A percentile compares a stretch with the other conserved stretches of the same genome.
Conservation (phyloP, 2,797 vertebrate species). For the Synaphobranchus kaupii region DNA sequence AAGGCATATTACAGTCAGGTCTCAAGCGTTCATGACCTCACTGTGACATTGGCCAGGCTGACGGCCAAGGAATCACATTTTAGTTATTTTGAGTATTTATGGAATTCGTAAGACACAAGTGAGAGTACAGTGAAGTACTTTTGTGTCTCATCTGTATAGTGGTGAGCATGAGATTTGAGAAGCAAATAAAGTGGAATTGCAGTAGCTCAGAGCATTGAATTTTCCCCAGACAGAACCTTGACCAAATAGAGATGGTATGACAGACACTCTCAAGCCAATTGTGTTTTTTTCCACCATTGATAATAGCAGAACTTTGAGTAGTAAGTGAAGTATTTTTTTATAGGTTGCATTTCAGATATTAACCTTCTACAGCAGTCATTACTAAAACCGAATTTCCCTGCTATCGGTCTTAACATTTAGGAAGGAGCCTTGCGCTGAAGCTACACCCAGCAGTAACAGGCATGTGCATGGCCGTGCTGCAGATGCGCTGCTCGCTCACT, state of each 20-base stretch:
- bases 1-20: neutral
- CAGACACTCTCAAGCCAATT: neutral
- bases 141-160: neutral
- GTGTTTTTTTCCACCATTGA: neutral
- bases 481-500: constrained; percentile 13
- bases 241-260: neutral
- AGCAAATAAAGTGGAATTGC: neutral
- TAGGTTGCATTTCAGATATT: neutral
- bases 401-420: neutral
- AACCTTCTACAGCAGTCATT: neutral
- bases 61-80: neutral
- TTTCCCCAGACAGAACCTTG: neutral
- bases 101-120: neutral
- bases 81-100: neutral
- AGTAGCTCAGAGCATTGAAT: neutral
- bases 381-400: neutral
- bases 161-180: neutral
- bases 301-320: neutral
- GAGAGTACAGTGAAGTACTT: neutral
- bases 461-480: constrained; percentile 16
- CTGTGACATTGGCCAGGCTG: neutral
- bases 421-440: neutral
- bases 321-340: neutral
- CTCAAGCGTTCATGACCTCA: neutral
- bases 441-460: constrained; percentile 7